A percentile compares a stretch with the other conserved stretches of the same genome.
phyloP scores from a whole-genome alignment of 2,888 invertebrate species.

The Himalopsyche tibetana region DNA sequence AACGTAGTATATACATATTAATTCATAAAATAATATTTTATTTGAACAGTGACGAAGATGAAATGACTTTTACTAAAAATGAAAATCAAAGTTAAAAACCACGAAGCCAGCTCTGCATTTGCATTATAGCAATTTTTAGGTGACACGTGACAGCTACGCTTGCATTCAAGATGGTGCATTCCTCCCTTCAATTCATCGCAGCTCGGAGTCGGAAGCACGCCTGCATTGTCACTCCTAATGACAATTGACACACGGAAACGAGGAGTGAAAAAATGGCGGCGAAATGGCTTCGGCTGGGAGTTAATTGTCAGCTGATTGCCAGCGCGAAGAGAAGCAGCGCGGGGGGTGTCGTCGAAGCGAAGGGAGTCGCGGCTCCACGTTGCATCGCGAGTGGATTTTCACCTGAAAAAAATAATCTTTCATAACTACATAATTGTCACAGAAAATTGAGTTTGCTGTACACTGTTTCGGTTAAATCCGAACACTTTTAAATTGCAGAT shows the following conservation, averaged over 20 bases:
- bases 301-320: slow-evolving; percentile 73
- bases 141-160: neutral
- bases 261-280: slow-evolving; percentile 26
- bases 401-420: slow-evolving; percentile 68
- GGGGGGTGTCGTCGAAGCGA: slow-evolving; percentile 70
- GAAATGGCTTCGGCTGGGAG: slow-evolving; percentile 20
- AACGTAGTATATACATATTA: no score
- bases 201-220: neutral
- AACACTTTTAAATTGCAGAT: neutral
- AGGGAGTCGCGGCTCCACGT: slow-evolving; percentile 69
- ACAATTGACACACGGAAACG: slow-evolving; percentile 30
- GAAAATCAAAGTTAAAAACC: neutral
- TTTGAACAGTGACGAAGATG: no score
- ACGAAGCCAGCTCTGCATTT: neutral
- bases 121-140: neutral
- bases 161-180: neutral
- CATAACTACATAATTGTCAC: neutral
- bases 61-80: no score
- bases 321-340: slow-evolving; percentile 69
- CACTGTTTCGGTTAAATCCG: no score
- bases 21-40: no score
- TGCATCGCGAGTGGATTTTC: slow-evolving; percentile 77
- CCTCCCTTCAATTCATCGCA: neutral
- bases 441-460: no score
- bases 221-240: slow-evolving; percentile 3